A percentile compares a stretch with the other conserved stretches of the same genome.
Evolutionary conservation across 2,113 vertebrate species (phyloP).

Genomic region (Philantomba maxwellii): DNA sequence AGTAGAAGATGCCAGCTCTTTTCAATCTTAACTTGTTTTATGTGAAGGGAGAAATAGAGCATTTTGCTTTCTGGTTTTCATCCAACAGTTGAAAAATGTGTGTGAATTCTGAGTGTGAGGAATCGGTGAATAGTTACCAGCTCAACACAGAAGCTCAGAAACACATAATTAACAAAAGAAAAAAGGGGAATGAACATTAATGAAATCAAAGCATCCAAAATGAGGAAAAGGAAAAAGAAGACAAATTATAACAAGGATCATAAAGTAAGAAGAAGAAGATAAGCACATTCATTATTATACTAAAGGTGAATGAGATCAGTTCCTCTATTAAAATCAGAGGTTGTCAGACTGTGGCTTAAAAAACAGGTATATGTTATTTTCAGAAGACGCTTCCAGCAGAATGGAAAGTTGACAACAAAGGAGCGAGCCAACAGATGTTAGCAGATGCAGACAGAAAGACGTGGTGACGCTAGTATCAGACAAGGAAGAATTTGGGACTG

Average conservation of each 20-base stretch:
- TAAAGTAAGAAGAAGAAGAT: not conserved
- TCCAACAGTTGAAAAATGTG: not conserved
- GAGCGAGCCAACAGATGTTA: not conserved
- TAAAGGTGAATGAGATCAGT: conserved; percentile 27
- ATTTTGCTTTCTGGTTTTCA: not conserved
- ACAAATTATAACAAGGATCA: not conserved
- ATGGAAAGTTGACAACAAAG: not conserved
- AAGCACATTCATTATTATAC: not conserved
- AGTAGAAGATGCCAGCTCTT: not conserved
- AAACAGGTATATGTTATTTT: not conserved
- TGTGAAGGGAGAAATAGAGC: not conserved
- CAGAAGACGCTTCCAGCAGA: not conserved
- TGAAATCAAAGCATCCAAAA: not conserved
- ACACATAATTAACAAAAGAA: not conserved
- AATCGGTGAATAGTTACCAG: not conserved
- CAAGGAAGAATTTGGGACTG: not conserved
- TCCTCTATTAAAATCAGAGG: not conserved
- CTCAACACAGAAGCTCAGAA: not conserved
- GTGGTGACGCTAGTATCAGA: not conserved
- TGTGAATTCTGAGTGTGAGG: not conserved
- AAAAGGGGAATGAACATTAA: not conserved
- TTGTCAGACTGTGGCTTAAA: not conserved
- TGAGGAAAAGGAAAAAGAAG: not conserved
- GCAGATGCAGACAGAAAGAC: not conserved
- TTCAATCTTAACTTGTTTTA: not conserved